phyloP scores from a whole-genome alignment of 2,888 invertebrate genomes.

The Drosophila testacea region DNA sequence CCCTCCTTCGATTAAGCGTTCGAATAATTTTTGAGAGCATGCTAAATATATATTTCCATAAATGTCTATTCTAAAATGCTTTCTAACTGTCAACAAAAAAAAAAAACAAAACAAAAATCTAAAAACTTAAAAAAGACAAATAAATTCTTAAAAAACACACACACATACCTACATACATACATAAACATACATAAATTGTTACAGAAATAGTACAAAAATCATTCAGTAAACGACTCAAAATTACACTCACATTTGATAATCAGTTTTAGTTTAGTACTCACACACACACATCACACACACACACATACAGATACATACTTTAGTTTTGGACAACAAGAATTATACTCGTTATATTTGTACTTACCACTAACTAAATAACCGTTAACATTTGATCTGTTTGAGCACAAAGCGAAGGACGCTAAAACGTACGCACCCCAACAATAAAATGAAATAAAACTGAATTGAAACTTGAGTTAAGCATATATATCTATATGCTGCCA shows the following conservation, averaged over 20 bases:
- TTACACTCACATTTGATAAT: conserved; percentile 25
- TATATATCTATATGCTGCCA: conserved; percentile 38
- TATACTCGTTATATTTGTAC: conserved; percentile 67
- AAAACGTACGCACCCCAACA: conserved; percentile 69
- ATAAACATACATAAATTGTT: conserved; percentile 38
- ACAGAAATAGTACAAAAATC: conserved; percentile 28
- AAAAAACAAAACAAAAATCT: conserved; percentile 36
- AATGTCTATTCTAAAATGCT: conserved; percentile 81
- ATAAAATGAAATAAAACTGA: conserved; percentile 27
- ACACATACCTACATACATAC: conserved; percentile 33
- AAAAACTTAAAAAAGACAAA: conserved; percentile 35
- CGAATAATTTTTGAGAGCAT: conserved; percentile 82
- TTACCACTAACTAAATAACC: conserved; percentile 73
- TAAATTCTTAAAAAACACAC: conserved; percentile 40
- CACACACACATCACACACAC: conserved; percentile 5
- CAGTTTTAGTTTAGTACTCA: conserved; percentile 60
- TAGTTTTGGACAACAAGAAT: conserved; percentile 56
- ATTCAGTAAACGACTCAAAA: conserved; percentile 32
- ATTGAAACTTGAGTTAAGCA: conserved; percentile 21
- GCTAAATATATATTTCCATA: conserved; percentile 81
- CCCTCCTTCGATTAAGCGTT: conserved; percentile 76
- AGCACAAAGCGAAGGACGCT: conserved; percentile 79
- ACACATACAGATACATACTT: conserved; percentile 38
- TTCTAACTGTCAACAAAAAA: conserved; percentile 66
- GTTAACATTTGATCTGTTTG: conserved; percentile 82